A percentile compares a stretch with the other conserved stretches of the same genome.
Conservation (phyloP, 2,797 vertebrate species). For the Gephyroberyx darwinii region DNA sequence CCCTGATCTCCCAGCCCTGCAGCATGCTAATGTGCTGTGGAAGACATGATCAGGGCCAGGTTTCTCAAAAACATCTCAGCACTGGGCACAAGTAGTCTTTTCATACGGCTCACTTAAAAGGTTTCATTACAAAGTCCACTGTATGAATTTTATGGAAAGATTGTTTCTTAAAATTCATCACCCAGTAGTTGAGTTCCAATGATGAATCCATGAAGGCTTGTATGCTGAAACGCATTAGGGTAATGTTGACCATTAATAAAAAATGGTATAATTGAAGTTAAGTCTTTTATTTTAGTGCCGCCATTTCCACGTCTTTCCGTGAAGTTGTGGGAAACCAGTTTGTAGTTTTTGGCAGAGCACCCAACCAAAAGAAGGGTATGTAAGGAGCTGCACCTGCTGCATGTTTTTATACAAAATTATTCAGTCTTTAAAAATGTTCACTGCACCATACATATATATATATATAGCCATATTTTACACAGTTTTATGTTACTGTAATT, state of each 20-base stretch:
- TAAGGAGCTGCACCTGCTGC: not conserved
- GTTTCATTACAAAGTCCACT: not conserved
- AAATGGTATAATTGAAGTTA: not conserved
- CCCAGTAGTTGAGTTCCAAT: not conserved
- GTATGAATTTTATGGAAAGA: not conserved
- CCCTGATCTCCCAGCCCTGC: not conserved
- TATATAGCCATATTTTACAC: not conserved
- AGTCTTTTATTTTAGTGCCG: conserved; percentile 1
- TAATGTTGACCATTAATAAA: not conserved
- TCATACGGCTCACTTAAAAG: not conserved
- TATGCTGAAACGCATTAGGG: too few relatives aligned
- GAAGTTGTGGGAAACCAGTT: not conserved
- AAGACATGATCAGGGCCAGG: not conserved
- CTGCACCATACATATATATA: too few relatives aligned
- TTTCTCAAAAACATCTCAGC: conserved; percentile 4
- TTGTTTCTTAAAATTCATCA: not conserved
- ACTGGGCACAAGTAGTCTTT: not conserved
- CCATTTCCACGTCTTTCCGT: conserved; percentile 8
- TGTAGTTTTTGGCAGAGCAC: not conserved
- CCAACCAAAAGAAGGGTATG: not conserved
- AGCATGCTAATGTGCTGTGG: conserved; percentile 23
- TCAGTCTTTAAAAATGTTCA: not conserved
- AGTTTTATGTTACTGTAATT: not conserved
- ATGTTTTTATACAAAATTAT: not conserved
- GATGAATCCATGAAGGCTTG: not conserved